Evolutionary conservation across 2,113 vertebrate genomes (phyloP).

Genomic region (Dromiciops gliroides): DNA sequence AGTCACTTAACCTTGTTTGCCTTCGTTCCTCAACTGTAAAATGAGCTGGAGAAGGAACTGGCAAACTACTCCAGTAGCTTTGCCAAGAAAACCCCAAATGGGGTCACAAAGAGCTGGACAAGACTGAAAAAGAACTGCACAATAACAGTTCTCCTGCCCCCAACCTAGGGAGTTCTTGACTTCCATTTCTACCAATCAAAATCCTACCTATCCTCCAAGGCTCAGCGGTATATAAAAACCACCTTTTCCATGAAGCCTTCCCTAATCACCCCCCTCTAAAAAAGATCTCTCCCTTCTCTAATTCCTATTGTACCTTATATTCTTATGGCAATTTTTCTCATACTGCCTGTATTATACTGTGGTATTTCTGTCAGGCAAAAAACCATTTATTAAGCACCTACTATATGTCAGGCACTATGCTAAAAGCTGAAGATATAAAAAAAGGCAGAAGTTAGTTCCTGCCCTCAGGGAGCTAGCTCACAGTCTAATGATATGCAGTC

Average conservation of each 20-base stretch:
- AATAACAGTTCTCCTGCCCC: background rate
- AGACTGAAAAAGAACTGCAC: background rate
- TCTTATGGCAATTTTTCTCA: background rate
- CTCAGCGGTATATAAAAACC: background rate
- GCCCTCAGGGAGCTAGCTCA: background rate
- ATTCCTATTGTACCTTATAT: background rate
- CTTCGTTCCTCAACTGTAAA: background rate
- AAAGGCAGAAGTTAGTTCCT: background rate
- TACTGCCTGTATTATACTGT: background rate
- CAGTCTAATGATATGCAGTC: background rate
- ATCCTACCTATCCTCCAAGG: background rate
- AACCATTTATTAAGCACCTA: background rate
- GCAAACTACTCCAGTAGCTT: background rate
- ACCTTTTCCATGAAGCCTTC: background rate
- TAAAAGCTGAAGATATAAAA: background rate
- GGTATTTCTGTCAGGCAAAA: background rate
- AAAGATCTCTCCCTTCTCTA: background rate
- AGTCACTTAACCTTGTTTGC: background rate
- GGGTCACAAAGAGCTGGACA: background rate
- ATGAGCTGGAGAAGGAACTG: background rate
- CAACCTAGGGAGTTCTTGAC: background rate
- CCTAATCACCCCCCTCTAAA: background rate
- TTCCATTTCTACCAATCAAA: background rate
- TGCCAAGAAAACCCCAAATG: background rate
- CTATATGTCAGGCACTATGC: background rate